Evolutionary conservation across 2,797 vertebrate genomes (phyloP), one percentile per base, ranked within the genome.

Genomic region (Mormyrus proboscirostris): DNA sequence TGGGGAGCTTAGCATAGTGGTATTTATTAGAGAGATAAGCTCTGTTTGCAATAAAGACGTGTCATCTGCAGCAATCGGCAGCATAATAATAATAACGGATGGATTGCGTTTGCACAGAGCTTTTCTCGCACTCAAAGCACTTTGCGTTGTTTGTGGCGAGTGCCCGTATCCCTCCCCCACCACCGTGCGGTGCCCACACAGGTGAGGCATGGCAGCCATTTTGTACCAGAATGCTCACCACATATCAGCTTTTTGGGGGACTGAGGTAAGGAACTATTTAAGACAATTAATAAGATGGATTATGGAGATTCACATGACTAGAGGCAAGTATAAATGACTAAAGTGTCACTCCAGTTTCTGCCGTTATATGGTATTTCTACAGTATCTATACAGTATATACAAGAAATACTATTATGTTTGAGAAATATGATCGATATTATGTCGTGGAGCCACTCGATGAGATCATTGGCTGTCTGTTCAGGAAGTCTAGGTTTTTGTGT

Each of bases 291-390:
- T 85, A 50, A 50, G 4, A 9, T 29, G n/a, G 47, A 29, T 51
- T 49, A 51, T 51, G 1, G 47, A 47, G 49, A 85, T 14, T 25
- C 22, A 9, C 4, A 0, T 51, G 83, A 5, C 83, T 29, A 29
- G 83, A 85, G 83, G 49, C 22, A 85, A 16, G 49, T 22, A 10
- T 5, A 85, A 51, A 51, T 85, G 9, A 85, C 51, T 85, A 51
- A 85, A 85, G 83, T 85, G 83, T 9, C 83, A 85, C 83, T 85
- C 83, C 83, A 85, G 83, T 51, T 85, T 51, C 49, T 50, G 44
- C n/a, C 10, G 5, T 85, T 14, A 85, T 85, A 51, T 85, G 50
- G 4, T n/a, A 85, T 85, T 85, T 2, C 44, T 50, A 25, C 49
- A 51, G n/a, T 51, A 85, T 51, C 83, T 85, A 10, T 85, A 47